Evolutionary conservation across 2,797 vertebrate genomes (phyloP), one percentile per base, ranked within the genome.

Genomic region (Sphenopsis melanotis): DNA sequence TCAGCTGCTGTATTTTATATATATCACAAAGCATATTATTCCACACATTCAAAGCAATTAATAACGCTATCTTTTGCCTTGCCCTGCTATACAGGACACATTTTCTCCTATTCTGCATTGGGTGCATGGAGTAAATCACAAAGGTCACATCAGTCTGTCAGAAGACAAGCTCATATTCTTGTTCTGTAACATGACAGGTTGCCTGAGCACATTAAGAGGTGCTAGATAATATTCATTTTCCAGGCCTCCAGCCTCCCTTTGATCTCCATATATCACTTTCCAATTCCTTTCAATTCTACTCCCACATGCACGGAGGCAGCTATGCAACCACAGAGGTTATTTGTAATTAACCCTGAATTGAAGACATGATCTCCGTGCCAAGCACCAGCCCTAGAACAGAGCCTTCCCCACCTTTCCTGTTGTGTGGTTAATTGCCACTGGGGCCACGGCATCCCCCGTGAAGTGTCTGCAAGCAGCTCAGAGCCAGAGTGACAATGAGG

Each of bases 281-380:
- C 49, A 70, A 12, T 88, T 86, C 42, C 37, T 92, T 91, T 82
- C 61, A 66, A 80, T 89, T 70, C 26, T 68, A 44, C 64, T 64
- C 57, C 69, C 68, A 50, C 6, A 13, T 53, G 36, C 53, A 46
- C 17, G 15, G 55, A 87, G 65, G 46, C 47, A 72, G 61, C 42
- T 89, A 41, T 13, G 27, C 77, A 89, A 80, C 87, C 86, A 1
- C 21, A 77, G 34, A 84, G 57, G 57, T 83, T 92, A 75, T 71
- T 83, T 55, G 46, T 80, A 93, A 95, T 94, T 93, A 95, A 93
- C 68, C 69, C 16, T 2, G 1, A 75, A 61, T 2, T 47, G 79
- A 88, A 88, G 83, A 41, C 36, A 47, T 0, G 2, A 57, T 44
- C 82, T 71, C 41, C 68, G 80, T 89, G 55, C 50, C 23, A 36